Base-by-base conservation (phyloP, 2,888 invertebrate species). In the Allygus modestus region DNA sequence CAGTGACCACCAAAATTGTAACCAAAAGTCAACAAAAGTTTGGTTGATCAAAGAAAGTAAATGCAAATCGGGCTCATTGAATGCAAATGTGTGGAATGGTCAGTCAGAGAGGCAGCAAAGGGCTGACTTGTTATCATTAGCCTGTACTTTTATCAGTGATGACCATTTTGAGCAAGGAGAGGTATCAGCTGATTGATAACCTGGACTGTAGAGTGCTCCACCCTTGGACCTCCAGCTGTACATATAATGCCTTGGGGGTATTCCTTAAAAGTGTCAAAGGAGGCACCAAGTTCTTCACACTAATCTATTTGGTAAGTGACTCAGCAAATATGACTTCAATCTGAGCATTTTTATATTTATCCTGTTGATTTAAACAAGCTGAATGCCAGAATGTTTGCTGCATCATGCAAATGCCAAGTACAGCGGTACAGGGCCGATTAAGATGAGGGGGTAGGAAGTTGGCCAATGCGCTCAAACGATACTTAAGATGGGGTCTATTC, bases 161-260 rank as follows among this genome's bases (percentile, higher is more conserved):
- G 92, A 92, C 92, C 73, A 92, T 92, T 88, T 91, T 92, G 2
- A 92, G 92, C 89, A 92, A 92, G 87, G 88, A 91, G 87, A 91
- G 91, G 91, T 92, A 92, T 82, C 90, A 89, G 85, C 90, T 91
- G 0, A 91, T 92, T 73, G 88, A 89, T 58, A 89, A 88, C 33
- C 89, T 89, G 69, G 88, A 88, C 5, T 92, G 92, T 85, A 90
- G 91, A 81, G 90, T 92, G 1, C 91, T 92, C 54, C 92, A 92
- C 87, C 92, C 92, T 1, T 92, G 92, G 92, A 92, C 92, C 15
- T 92, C 92, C 12, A 90, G 89, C 86, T 92, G 92, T 86, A 87
- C 89, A 0, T 90, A 91, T 89, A 92, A 92, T 11, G 91, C 91
- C 1, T 33, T 71, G 11, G 33, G 15, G 9, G 4, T 15, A 11